A percentile compares a stretch with the other conserved stretches of the same genome.
Evolutionary conservation across 2,113 vertebrate genomes (phyloP).

Genomic region (Balaenoptera acutorostrata): DNA sequence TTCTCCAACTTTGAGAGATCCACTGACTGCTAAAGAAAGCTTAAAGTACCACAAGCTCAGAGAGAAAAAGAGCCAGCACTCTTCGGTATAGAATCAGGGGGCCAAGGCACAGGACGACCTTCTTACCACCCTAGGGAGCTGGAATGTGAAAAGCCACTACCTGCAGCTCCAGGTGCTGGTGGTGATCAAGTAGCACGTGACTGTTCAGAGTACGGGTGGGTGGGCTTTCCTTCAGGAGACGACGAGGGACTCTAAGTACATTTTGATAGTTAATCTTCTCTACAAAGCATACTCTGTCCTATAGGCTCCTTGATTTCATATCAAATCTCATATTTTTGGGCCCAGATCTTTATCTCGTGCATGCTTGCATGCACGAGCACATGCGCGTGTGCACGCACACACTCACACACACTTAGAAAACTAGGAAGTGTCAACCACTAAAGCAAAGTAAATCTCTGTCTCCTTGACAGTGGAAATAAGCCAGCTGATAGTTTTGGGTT

Average conservation of each 20-base stretch:
- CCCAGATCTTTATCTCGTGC: neutral
- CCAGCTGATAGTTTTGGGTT: neutral
- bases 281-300: neutral
- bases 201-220: neutral
- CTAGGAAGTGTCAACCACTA: neutral
- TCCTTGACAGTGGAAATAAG: neutral
- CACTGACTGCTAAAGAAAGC: neutral
- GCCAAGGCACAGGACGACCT: neutral
- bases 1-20: neutral
- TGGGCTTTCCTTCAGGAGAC: neutral
- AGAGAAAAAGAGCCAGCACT: neutral
- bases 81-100: neutral
- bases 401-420: neutral
- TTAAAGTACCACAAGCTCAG: neutral
- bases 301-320: neutral
- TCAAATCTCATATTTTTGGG: neutral
- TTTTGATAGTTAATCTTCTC: neutral
- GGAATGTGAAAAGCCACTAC: neutral
- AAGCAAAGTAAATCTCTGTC: neutral
- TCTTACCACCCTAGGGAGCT: neutral
- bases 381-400: neutral
- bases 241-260: neutral
- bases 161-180: neutral
- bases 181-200: rapidly evolving
- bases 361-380: no score